Conservation (phyloP, 2,888 invertebrate genomes). For the Ethmia dodecea region DNA sequence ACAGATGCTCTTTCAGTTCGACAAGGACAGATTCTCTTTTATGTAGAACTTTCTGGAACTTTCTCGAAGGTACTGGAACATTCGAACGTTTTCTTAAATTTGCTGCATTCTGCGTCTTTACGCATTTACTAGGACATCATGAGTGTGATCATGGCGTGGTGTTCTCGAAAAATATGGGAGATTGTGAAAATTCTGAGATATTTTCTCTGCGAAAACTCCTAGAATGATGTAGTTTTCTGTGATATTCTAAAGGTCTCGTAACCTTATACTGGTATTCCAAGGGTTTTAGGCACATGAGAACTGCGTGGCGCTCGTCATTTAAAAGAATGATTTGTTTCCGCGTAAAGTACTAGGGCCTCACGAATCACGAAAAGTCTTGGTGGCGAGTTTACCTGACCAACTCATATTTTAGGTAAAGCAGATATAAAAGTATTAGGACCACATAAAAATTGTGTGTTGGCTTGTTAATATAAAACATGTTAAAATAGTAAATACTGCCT, state of each 20-base stretch:
- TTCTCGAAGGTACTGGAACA: too few relatives aligned
- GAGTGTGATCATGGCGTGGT: too few relatives aligned
- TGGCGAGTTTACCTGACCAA: too few relatives aligned
- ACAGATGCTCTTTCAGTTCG: conserved; percentile 24
- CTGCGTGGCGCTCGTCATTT: conserved; percentile 87
- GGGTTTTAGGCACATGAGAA: conserved; percentile 99
- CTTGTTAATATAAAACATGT: too few relatives aligned
- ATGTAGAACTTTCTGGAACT: too few relatives aligned
- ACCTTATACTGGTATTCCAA: conserved; percentile 95
- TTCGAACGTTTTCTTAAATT: neutral
- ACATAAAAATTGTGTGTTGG: too few relatives aligned
- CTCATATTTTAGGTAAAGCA: too few relatives aligned
- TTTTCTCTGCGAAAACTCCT: conserved; percentile 92
- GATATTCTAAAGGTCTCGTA: conserved; percentile 91
- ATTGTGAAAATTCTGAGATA: conserved; percentile 99
- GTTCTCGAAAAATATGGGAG: conserved; percentile 95
- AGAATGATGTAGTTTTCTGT: conserved; percentile 93
- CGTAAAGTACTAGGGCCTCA: neutral
- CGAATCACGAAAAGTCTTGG: too few relatives aligned
- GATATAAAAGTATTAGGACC: too few relatives aligned
- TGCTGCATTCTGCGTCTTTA: too few relatives aligned
- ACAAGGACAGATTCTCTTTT: conserved; percentile 22
- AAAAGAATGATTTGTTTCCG: too few relatives aligned
- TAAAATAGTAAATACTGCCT: too few relatives aligned
- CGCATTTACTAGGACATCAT: neutral